These are phyloP conservation scores for Zeuzera pyrina DNA, from an alignment of 2,888 invertebrate species.

Conservation along the genomic window DNA sequence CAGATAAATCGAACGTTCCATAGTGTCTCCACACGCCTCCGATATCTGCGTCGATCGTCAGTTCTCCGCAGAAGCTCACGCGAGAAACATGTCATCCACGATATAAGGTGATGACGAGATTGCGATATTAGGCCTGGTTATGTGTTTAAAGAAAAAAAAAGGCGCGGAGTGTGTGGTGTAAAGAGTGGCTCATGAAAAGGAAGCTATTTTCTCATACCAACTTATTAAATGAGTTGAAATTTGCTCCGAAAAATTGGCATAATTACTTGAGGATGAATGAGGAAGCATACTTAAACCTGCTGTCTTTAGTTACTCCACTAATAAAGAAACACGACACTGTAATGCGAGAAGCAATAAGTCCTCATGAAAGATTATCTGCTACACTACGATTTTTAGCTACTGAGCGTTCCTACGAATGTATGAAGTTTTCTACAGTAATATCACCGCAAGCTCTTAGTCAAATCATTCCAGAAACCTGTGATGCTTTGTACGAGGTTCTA, in stretches of 20 bases:
- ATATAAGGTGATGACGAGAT: constrained; percentile 8
- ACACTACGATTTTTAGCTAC: neutral
- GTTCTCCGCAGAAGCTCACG: constrained; percentile 12
- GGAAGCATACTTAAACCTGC: neutral
- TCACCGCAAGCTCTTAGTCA: constrained; percentile 1
- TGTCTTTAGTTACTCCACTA: neutral
- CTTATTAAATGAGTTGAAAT: neutral
- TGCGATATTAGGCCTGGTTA: constrained; percentile 8
- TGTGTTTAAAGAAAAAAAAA: constrained; percentile 5
- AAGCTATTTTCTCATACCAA: no score
- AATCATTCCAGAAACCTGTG: constrained; percentile 1
- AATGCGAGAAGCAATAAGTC: constrained; percentile 1
- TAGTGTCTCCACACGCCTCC: constrained; percentile 13
- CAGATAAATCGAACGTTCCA: constrained; percentile 13
- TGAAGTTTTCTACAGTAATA: constrained; percentile 2
- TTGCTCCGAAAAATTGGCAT: no score
- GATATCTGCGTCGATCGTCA: constrained; percentile 13
- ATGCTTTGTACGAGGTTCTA: constrained; percentile 2
- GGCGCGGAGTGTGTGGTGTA: neutral
- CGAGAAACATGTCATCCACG: constrained; percentile 6
- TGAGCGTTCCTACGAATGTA: neutral
- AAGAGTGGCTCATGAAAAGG: constrained; percentile 2
- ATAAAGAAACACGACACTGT: constrained; percentile 1
- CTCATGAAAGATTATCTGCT: constrained; percentile 1
- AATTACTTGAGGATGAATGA: neutral